Evolutionary conservation across 2,797 vertebrate species (phyloP).

Genomic region (Acrossocheilus wenchowensis): DNA sequence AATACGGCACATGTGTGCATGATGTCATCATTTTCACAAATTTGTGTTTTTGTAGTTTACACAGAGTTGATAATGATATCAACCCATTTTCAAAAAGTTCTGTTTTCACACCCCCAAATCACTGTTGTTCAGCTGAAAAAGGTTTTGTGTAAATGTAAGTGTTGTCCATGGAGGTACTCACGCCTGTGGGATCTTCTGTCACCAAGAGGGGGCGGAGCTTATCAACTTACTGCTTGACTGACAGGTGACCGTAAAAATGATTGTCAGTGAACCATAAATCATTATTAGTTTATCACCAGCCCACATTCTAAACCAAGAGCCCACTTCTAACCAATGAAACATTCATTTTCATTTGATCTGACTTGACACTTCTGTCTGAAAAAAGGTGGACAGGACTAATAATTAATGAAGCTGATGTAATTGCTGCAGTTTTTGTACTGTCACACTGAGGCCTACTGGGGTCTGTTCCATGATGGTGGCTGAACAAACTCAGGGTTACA

Average conservation of each 20-base stretch:
- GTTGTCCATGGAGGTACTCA: neutral
- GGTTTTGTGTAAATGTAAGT: neutral
- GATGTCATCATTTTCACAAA: too few species aligned
- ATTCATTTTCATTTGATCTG: neutral
- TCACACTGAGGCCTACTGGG: neutral
- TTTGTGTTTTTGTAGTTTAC: too few species aligned
- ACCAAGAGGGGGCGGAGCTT: neutral
- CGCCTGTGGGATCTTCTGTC: neutral
- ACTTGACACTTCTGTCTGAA: neutral
- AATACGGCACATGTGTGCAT: too few species aligned
- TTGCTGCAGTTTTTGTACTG: neutral
- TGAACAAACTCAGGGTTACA: too few species aligned
- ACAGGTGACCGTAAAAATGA: neutral
- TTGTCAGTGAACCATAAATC: neutral
- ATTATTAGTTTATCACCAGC: too few species aligned
- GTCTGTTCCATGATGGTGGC: too few species aligned
- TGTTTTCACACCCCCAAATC: too few species aligned
- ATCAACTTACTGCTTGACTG: neutral
- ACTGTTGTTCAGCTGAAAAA: neutral
- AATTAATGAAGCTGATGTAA: conserved; percentile 2
- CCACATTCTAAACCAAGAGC: neutral
- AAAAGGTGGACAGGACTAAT: neutral
- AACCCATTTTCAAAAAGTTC: too few species aligned
- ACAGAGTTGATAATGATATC: too few species aligned
- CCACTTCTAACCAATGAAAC: neutral